Conservation (phyloP, 2,888 invertebrate genomes). For the Pandemis heparana region DNA sequence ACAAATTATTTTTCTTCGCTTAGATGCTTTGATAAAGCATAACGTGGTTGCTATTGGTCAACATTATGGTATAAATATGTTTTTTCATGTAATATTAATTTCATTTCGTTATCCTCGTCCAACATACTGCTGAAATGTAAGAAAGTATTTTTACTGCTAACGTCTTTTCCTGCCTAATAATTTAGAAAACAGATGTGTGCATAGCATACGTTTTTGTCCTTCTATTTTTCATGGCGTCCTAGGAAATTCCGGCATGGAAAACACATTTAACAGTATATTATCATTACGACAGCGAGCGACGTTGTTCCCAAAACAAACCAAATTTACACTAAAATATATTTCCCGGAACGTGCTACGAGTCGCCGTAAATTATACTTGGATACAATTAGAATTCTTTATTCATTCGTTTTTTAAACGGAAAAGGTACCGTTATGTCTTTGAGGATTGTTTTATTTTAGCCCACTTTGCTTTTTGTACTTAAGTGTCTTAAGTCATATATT, state of each 20-base stretch:
- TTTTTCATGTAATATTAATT: too few relatives aligned
- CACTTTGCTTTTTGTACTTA: neutral
- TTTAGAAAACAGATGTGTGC: neutral
- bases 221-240: neutral
- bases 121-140: neutral
- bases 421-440: constrained; percentile 10
- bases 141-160: neutral
- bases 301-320: constrained; percentile 26
- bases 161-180: neutral
- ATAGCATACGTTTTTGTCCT: neutral
- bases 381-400: constrained; percentile 34
- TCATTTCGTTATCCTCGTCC: too few relatives aligned
- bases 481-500: too few relatives aligned
- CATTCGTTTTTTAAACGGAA: constrained; percentile 18
- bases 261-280: constrained; percentile 33
- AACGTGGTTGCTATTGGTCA: too few relatives aligned
- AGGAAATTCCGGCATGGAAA: constrained; percentile 17
- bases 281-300: constrained; percentile 30
- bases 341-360: constrained; percentile 24
- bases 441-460: constrained; percentile 11
- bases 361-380: constrained; percentile 27
- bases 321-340: constrained; percentile 31
- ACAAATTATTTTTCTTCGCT: too few relatives aligned
- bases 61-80: too few relatives aligned
- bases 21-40: too few relatives aligned